A percentile compares a stretch with the other conserved stretches of the same genome.
Evolutionary conservation across 1,140 invertebrate genomes (phyloP).

Genomic region (Eumeta japonica): DNA sequence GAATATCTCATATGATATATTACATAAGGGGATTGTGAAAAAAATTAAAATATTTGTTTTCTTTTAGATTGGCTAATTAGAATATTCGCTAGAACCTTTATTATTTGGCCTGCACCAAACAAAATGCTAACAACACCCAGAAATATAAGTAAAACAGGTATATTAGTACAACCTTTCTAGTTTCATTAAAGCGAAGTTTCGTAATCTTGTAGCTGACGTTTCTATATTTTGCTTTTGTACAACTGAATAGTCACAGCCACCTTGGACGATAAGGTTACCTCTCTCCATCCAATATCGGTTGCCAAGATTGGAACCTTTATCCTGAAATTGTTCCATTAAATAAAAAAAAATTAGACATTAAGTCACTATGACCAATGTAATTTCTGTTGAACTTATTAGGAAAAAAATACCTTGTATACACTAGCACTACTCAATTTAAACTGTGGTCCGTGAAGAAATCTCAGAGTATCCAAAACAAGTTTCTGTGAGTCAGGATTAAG

Average conservation of each 20-base stretch:
- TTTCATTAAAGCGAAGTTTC: conserved; percentile 68
- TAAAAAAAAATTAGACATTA: not conserved
- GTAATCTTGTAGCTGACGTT: conserved; percentile 60
- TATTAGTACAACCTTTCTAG: conserved; percentile 71
- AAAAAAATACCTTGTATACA: conserved; percentile 51
- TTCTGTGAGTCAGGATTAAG: conserved; percentile 67
- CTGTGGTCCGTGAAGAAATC: conserved; percentile 67
- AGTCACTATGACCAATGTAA: not conserved
- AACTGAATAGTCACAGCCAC: conserved; percentile 65
- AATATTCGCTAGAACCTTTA: no score
- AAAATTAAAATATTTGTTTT: no score
- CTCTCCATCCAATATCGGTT: conserved; percentile 73
- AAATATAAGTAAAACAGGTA: no score
- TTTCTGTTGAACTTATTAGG: not conserved
- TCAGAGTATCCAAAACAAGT: conserved; percentile 68
- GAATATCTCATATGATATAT: no score
- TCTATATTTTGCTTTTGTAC: conserved; percentile 49
- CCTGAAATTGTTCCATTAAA: conserved; percentile 56
- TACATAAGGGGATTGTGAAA: no score
- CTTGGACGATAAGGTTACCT: conserved; percentile 70
- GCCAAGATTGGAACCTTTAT: conserved; percentile 65
- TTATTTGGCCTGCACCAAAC: no score
- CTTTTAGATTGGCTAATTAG: no score
- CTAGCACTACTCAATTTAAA: conserved; percentile 58
- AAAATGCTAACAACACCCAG: no score